Evolutionary conservation across 2,113 vertebrate genomes (phyloP).

Genomic region (Amphiprion ocellaris): DNA sequence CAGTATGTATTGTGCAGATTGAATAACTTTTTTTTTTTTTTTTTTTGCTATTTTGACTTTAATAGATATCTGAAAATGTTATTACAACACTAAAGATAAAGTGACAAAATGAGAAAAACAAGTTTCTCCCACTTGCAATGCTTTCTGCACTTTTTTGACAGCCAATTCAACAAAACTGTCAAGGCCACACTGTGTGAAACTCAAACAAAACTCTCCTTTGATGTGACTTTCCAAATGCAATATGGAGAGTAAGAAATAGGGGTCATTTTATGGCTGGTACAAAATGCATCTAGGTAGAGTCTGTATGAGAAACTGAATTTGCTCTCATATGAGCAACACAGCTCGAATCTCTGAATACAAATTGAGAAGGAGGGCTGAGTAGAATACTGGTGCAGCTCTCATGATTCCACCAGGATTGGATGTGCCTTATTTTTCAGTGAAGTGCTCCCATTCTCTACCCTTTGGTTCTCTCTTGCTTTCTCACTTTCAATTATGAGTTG

Average conservation of each 20-base stretch:
- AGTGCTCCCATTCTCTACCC: conserved; percentile 37
- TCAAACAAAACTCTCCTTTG: conserved; percentile 14
- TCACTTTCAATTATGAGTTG: conserved; percentile 60
- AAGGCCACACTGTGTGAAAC: conserved; percentile 17
- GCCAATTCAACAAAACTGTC: not conserved
- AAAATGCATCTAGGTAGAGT: conserved; percentile 32
- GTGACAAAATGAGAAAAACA: not conserved
- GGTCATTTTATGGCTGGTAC: conserved; percentile 42
- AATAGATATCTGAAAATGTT: not conserved
- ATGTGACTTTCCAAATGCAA: conserved; percentile 39
- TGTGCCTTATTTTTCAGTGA: conserved; percentile 58
- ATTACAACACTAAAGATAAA: not conserved
- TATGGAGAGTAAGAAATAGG: conserved; percentile 41
- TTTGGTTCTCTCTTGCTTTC: conserved; percentile 28
- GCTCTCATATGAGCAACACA: conserved; percentile 37
- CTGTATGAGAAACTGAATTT: conserved; percentile 37
- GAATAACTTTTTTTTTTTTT: not conserved
- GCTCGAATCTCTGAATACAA: conserved; percentile 53
- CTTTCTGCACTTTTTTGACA: conserved; percentile 9
- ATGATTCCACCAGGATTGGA: conserved; percentile 52
- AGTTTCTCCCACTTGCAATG: not conserved
- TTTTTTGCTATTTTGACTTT: not conserved
- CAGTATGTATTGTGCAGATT: not conserved
- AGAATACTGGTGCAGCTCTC: conserved; percentile 18
- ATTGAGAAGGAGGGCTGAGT: conserved; percentile 34